Conservation (phyloP, 2,888 invertebrate species). For the Chelonus formosanus region DNA sequence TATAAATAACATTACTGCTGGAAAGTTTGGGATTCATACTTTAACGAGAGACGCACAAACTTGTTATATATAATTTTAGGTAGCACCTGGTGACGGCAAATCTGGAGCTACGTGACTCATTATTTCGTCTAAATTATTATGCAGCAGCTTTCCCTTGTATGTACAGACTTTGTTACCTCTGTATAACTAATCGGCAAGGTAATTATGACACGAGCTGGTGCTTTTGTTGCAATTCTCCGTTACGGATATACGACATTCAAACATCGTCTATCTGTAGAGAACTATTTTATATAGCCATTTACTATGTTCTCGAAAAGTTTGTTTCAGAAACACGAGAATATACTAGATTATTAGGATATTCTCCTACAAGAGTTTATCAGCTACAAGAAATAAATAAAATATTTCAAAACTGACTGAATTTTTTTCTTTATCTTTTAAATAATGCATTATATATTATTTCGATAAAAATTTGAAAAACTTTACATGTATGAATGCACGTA, state of each 20-base stretch:
- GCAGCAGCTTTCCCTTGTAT: slow-evolving; percentile 32
- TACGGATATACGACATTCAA: not conserved
- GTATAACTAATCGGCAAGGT: slow-evolving; percentile 28
- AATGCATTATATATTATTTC: too few relatives aligned
- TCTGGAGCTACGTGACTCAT: slow-evolving; percentile 36
- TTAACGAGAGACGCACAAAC: slow-evolving; percentile 11
- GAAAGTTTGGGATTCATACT: slow-evolving; percentile 1
- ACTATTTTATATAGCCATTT: too few relatives aligned
- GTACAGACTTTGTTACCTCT: slow-evolving; percentile 23
- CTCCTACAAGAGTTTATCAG: too few relatives aligned
- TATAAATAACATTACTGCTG: too few relatives aligned
- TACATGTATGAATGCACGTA: too few relatives aligned
- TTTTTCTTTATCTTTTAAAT: too few relatives aligned
- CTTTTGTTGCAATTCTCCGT: slow-evolving; percentile 8
- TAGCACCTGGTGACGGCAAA: slow-evolving; percentile 34
- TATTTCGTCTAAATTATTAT: slow-evolving; percentile 39
- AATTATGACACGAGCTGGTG: slow-evolving; percentile 20
- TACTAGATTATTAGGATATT: too few relatives aligned
- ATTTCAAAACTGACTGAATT: too few relatives aligned
- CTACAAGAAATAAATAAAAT: too few relatives aligned
- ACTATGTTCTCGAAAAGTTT: too few relatives aligned
- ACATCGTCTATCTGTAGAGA: not conserved
- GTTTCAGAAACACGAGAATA: too few relatives aligned
- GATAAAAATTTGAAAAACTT: too few relatives aligned
- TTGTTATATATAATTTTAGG: slow-evolving; percentile 22